A percentile compares a stretch with the other conserved stretches of the same genome.
Conservation (phyloP, 1,140 invertebrate species). For the Sycophila sp. region DNA sequence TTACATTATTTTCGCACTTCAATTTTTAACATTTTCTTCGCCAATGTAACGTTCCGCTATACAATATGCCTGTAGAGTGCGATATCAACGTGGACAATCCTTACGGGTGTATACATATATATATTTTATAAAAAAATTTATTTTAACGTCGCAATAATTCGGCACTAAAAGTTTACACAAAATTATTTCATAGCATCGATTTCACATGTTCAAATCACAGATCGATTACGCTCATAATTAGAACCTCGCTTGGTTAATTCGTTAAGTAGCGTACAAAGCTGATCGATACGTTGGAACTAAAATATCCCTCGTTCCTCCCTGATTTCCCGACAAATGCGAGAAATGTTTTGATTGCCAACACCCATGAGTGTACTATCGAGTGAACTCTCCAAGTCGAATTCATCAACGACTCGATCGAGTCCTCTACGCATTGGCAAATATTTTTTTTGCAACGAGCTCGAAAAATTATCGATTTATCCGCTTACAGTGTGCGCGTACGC, state of each 20-base stretch:
- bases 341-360: no score
- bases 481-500: not conserved
- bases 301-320: no score
- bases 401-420: no score
- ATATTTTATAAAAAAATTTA: slow-evolving; percentile 47
- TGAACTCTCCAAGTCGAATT: not conserved
- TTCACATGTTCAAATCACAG: slow-evolving; percentile 3
- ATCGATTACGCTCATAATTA: not conserved
- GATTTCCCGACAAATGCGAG: no score
- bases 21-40: not conserved
- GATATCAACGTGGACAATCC: not conserved
- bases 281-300: no score
- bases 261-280: no score
- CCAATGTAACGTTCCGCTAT: not conserved
- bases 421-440: not conserved
- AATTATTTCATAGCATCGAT: not conserved
- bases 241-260: no score
- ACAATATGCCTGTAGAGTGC: not conserved
- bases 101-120: slow-evolving; percentile 44
- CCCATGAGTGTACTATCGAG: no score
- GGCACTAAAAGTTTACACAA: not conserved
- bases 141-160: slow-evolving; percentile 25
- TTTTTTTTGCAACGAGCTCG: not conserved
- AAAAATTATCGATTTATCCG: slow-evolving; percentile 7
- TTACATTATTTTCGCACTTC: not conserved